These are phyloP conservation scores for Acrossocheilus wenchowensis DNA, from an alignment of 2,797 vertebrate genomes.

Conservation along the genomic window DNA sequence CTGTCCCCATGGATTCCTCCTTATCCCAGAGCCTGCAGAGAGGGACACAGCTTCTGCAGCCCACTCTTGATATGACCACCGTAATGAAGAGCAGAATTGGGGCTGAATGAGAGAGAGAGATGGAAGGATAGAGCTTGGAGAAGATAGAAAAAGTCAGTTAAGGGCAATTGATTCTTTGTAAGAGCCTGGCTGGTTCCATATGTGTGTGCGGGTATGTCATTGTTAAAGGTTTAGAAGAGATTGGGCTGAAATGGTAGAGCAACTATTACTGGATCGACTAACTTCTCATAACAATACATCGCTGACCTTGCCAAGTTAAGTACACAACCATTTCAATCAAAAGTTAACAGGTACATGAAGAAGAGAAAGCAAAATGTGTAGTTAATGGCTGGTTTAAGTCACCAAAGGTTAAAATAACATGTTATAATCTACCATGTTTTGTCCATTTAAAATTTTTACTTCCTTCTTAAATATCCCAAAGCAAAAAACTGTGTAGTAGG, in stretches of 20 bases:
- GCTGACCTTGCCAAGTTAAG: not conserved
- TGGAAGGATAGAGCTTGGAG: constrained; percentile 3
- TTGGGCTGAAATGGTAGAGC: not conserved
- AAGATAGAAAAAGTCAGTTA: constrained; percentile 15
- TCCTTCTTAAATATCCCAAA: not conserved
- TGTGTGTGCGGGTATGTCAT: not conserved
- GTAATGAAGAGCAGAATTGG: constrained; percentile 43
- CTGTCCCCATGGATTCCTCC: constrained; percentile 6
- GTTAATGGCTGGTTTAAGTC: not conserved
- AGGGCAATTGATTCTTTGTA: constrained; percentile 39
- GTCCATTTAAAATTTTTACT: not conserved
- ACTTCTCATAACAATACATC: not conserved
- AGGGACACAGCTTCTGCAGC: not conserved
- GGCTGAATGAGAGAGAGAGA: constrained; percentile 22
- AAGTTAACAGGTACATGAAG: not conserved
- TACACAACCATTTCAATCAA: not conserved
- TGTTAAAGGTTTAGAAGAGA: constrained; percentile 23
- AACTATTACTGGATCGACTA: constrained; percentile 19
- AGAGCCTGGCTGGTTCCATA: not conserved
- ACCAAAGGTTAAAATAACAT: not conserved
- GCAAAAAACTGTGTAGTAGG: not conserved
- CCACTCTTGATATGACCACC: constrained; percentile 15
- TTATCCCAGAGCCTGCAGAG: constrained; percentile 8
- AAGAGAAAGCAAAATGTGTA: not conserved
- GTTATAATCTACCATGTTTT: not conserved